Base-by-base conservation (phyloP, 2,888 invertebrate species). In the Boloria euphrosyne region DNA sequence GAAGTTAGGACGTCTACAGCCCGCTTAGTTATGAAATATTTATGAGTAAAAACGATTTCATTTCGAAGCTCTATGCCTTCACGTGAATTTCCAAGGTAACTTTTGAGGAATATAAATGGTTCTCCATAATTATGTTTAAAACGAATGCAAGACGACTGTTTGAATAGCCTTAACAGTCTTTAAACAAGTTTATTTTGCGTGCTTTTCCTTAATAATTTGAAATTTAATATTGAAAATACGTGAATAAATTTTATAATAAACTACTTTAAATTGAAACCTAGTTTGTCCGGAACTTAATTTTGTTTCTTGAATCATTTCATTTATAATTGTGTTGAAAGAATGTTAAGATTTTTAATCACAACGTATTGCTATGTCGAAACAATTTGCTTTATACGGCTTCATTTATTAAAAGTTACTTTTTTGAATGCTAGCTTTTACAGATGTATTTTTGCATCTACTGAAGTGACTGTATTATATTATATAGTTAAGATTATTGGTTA, bases 21-120 rank as follows among this genome's bases (percentile, higher is more conserved):
- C 71, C 69, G 69, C 73, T 75, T 70, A 72, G 78, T 80, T 83
- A 83, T 84, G 79, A 83, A 83, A 84, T 80, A 84, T 84, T 82
- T 82, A 84, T 84, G 79, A 82, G 77, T 74, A 63, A 68, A 73
- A 75, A 74, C 74, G 74, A 73, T 77, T 77, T 75, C 74, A 74
- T 75, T 74, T 74, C 71, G 62, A 73, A 65, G 71, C 72, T 71
- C 67, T 68, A 64, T 69, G 71, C 73, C 74, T 74, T 70, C 71
- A 73, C 54, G 72, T 66, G 74, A 75, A 76, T 73, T 75, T 77
- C 72, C 68, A 73, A 74, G 73, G 74, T 71, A 77, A 71, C 73
- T 75, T 73, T 71, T 71, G 73, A 74, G 73, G 71, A 69, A 71
- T 75, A 77, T 74, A 71, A 77, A 76, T 75, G 73, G 71, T 66